Evolutionary conservation across 1,140 invertebrate genomes (phyloP).

Genomic region (Zaprionus africanus): DNA sequence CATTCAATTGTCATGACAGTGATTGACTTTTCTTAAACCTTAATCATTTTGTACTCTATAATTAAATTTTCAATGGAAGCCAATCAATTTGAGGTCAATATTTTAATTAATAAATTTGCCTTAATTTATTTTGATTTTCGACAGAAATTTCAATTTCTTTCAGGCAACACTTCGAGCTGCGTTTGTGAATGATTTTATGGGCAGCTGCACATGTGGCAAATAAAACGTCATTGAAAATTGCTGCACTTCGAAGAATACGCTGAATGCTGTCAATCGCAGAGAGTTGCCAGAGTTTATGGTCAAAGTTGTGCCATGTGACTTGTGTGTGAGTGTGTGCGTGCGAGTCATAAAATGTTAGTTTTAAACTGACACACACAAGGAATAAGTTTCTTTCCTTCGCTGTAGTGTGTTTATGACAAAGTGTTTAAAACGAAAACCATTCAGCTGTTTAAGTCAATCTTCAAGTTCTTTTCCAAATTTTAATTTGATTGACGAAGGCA

Average conservation of each 20-base stretch:
- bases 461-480: not conserved
- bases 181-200: constrained; percentile 65
- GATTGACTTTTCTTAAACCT: not conserved
- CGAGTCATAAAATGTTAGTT: constrained; percentile 44
- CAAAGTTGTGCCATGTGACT: constrained; percentile 25
- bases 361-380: constrained; percentile 33
- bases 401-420: constrained; percentile 24
- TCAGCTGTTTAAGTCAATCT: not conserved
- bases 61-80: not conserved
- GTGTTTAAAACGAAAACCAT: not conserved
- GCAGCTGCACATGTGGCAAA: constrained; percentile 45
- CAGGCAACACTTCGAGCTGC: not conserved
- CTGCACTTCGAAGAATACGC: constrained; percentile 45
- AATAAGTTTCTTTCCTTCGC: constrained; percentile 29
- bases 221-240: constrained; percentile 66
- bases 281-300: constrained; percentile 32
- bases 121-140: not conserved
- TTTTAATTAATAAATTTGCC: not conserved
- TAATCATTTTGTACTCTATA: not conserved
- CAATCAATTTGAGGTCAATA: not conserved
- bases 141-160: not conserved
- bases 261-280: constrained; percentile 45
- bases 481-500: not conserved
- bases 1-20: not conserved
- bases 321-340: not conserved